Conservation (phyloP, 2,797 vertebrate species). For the Orestias chungarensis region DNA sequence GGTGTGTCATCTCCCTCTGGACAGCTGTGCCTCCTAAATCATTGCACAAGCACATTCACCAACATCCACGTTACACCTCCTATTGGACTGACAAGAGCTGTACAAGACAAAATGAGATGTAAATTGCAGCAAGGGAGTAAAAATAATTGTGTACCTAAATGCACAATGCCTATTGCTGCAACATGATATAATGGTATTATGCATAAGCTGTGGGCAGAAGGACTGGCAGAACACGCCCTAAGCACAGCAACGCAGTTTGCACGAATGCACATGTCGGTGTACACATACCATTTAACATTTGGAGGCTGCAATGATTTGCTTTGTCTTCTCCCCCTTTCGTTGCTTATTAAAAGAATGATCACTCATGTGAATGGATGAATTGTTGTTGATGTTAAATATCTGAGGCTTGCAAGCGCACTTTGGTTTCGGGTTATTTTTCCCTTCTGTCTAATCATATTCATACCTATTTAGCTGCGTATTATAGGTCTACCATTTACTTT, state of each 20-base stretch:
- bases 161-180: constrained; percentile 61
- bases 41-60: constrained; percentile 55
- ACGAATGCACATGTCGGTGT: constrained; percentile 49
- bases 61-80: constrained; percentile 60
- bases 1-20: constrained; percentile 79
- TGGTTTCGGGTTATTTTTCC: constrained; percentile 29
- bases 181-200: constrained; percentile 75
- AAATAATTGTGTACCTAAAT: constrained; percentile 39
- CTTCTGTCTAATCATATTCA: constrained; percentile 46
- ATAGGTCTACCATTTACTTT: constrained; percentile 49
- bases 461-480: constrained; percentile 43
- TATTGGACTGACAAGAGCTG: constrained; percentile 79
- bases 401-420: constrained; percentile 52
- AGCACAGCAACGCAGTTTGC: constrained; percentile 64
- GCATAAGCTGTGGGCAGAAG: constrained; percentile 71
- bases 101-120: constrained; percentile 80
- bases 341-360: constrained; percentile 46
- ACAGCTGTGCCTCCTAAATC: constrained; percentile 89
- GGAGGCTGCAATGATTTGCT: constrained; percentile 59
- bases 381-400: constrained; percentile 49
- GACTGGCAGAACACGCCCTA: constrained; percentile 76
- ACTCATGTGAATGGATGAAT: constrained; percentile 33
- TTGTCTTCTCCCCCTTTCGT: constrained; percentile 10
- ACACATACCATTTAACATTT: constrained; percentile 51
- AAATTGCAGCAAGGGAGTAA: constrained; percentile 47